Percentiles rank a stretch among this genome's conserved stretches.
Conservation (phyloP, 1,140 invertebrate species). For the Listronotus bonariensis region DNA sequence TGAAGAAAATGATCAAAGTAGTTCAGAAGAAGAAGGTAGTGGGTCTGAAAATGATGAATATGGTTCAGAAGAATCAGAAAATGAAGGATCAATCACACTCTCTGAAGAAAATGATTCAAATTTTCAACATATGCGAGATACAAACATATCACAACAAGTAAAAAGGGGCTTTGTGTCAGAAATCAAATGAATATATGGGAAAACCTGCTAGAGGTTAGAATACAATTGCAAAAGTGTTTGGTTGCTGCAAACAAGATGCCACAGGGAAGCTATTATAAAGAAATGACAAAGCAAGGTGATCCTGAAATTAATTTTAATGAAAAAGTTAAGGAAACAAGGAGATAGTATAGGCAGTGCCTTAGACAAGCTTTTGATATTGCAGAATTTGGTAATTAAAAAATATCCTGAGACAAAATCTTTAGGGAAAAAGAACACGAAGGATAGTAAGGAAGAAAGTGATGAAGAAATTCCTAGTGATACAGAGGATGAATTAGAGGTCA, state of each 20-base stretch:
- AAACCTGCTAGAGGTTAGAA: constrained; percentile 78
- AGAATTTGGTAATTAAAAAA: constrained; percentile 64
- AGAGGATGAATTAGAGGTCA: constrained; percentile 51
- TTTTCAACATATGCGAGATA: constrained; percentile 62
- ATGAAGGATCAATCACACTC: constrained; percentile 22
- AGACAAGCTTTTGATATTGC: constrained; percentile 68
- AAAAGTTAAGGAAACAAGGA: constrained; percentile 59
- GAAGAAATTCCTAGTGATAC: constrained; percentile 60
- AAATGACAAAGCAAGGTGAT: constrained; percentile 57
- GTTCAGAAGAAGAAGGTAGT: constrained; percentile 37
- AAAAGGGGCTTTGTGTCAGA: constrained; percentile 72
- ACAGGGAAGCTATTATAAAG: constrained; percentile 61
- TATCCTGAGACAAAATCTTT: constrained; percentile 68
- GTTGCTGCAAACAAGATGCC: constrained; percentile 77
- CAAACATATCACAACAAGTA: constrained; percentile 67
- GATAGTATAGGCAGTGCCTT: constrained; percentile 64
- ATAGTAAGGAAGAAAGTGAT: constrained; percentile 56
- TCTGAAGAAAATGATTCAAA: constrained; percentile 39
- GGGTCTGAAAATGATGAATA: constrained; percentile 34
- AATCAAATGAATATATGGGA: constrained; percentile 83
- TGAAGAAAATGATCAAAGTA: constrained; percentile 18
- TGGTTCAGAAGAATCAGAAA: constrained; percentile 16
- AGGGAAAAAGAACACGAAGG: constrained; percentile 40
- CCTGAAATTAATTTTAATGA: constrained; percentile 58
- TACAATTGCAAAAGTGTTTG: constrained; percentile 82